Conservation (phyloP, 1,140 invertebrate genomes). For the Ostrea edulis region DNA sequence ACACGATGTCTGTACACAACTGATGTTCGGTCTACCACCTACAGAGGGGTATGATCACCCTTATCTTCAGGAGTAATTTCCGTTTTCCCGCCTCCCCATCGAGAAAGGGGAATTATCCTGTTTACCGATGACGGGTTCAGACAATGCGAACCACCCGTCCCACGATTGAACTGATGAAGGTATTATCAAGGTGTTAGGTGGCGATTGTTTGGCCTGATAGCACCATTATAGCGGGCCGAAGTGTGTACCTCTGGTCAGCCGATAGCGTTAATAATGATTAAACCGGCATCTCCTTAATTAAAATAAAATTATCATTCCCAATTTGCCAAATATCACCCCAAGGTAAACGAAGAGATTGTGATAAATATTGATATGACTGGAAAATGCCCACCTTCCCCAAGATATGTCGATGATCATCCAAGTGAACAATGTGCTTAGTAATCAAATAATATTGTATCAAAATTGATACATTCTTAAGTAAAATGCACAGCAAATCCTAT, state of each 20-base stretch:
- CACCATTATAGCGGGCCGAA: neutral
- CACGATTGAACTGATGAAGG: neutral
- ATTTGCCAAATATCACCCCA: neutral
- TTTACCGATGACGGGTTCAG: neutral
- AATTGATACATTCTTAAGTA: too few relatives aligned
- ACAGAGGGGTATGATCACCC: neutral
- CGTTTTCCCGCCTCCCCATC: neutral
- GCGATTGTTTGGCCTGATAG: neutral
- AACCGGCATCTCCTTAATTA: neutral
- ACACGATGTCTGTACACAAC: neutral
- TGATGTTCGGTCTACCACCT: neutral
- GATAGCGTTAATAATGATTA: neutral
- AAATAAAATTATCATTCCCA: neutral
- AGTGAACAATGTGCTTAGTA: too few relatives aligned
- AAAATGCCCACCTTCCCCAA: too few relatives aligned
- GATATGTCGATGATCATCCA: too few relatives aligned
- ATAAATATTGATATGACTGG: too few relatives aligned
- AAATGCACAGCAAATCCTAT: too few relatives aligned
- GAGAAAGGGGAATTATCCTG: constrained; percentile 13
- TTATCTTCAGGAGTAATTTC: neutral
- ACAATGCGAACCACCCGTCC: neutral
- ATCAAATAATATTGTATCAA: too few relatives aligned
- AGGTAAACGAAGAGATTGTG: too few relatives aligned
- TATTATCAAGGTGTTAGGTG: neutral
- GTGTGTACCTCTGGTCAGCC: neutral